Conservation (phyloP, 2,888 invertebrate species). For the Tridacna crocea region DNA sequence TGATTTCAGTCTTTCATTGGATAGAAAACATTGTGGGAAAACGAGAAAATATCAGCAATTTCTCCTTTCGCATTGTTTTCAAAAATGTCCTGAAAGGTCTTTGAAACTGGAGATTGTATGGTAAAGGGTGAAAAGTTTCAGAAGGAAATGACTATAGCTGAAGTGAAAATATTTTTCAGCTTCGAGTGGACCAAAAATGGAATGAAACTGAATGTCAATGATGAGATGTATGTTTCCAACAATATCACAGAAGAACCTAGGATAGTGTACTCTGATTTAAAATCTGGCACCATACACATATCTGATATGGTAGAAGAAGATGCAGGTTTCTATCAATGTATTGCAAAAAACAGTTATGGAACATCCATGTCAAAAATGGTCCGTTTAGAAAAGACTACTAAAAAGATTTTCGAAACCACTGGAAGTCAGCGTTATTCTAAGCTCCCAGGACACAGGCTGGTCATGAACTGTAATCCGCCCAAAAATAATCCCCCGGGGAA, state of each 20-base stretch:
- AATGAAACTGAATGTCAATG: conserved; percentile 60
- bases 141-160: no score
- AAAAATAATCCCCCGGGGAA: conserved; percentile 54
- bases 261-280: conserved; percentile 34
- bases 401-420: conserved; percentile 41
- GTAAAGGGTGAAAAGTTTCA: no score
- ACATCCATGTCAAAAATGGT: conserved; percentile 97
- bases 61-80: no score
- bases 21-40: no score
- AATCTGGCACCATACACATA: conserved; percentile 66
- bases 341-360: conserved; percentile 96
- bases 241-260: conserved; percentile 38
- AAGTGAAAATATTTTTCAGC: conserved; percentile 46
- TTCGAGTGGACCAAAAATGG: conserved; percentile 77
- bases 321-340: conserved; percentile 96
- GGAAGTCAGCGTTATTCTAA: conserved; percentile 21
- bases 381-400: conserved; percentile 93
- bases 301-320: conserved; percentile 87
- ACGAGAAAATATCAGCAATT: no score
- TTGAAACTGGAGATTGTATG: no score
- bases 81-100: no score
- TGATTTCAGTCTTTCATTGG: no score
- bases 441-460: conserved; percentile 43
- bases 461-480: conserved; percentile 61
- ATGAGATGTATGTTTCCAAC: conserved; percentile 50